These are phyloP conservation scores for Sialis fuliginosa DNA, from an alignment of 2,888 invertebrate genomes.

Conservation along the genomic window DNA sequence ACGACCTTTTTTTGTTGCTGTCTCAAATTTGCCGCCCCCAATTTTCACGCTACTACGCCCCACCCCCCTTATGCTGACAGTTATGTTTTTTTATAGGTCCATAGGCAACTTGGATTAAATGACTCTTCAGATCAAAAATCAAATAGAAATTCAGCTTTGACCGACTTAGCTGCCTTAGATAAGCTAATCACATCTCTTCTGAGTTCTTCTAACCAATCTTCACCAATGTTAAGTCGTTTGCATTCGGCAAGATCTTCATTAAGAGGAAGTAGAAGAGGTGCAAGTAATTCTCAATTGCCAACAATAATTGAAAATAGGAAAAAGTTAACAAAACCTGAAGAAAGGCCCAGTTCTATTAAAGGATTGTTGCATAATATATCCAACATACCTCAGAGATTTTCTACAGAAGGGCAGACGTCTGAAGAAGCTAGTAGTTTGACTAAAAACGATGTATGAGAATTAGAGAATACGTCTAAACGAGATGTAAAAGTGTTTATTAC, in stretches of 20 bases:
- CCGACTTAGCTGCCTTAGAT: constrained; percentile 44
- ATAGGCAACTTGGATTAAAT: constrained; percentile 16
- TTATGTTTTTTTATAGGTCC: constrained; percentile 12
- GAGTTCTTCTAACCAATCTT: constrained; percentile 24
- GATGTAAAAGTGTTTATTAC: not conserved
- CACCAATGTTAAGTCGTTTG: constrained; percentile 8
- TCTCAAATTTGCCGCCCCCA: too few species aligned
- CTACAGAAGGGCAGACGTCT: not conserved
- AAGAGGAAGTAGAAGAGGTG: constrained; percentile 7
- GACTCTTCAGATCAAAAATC: constrained; percentile 3
- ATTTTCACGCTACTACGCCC: too few species aligned
- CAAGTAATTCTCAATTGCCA: constrained; percentile 2
- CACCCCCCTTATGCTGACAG: too few species aligned
- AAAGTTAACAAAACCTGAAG: too few species aligned
- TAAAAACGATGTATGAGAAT: constrained; percentile 1
- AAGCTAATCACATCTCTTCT: constrained; percentile 41
- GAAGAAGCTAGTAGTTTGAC: constrained; percentile 3
- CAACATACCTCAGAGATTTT: constrained; percentile 3
- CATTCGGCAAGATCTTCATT: constrained; percentile 10
- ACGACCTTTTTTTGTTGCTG: too few species aligned
- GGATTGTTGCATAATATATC: constrained; percentile 1
- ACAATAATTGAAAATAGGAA: constrained; percentile 5
- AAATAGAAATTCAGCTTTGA: constrained; percentile 25
- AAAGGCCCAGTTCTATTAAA: not conserved
- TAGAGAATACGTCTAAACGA: not conserved